phyloP scores from a whole-genome alignment of 2,888 invertebrate species.

The Listrodromus nycthemerus region DNA sequence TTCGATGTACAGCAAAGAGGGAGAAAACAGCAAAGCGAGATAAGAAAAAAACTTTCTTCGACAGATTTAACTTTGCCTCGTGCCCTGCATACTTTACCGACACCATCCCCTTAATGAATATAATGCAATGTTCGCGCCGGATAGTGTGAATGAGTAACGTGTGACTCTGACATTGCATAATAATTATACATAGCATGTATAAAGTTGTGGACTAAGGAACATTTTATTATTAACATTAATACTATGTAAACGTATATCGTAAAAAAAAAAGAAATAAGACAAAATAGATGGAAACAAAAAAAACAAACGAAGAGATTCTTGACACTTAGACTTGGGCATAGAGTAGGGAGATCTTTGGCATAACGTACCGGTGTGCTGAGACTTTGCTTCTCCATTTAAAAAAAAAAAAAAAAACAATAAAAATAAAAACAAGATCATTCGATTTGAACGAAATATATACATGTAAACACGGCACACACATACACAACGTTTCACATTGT shows the following conservation, averaged over 20 bases:
- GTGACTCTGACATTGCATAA: constrained; percentile 84
- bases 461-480: constrained; percentile 28
- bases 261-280: constrained; percentile 55
- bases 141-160: constrained; percentile 80
- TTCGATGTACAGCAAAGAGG: constrained; percentile 70
- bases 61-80: constrained; percentile 55
- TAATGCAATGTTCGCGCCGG: constrained; percentile 78
- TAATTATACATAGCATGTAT: constrained; percentile 85
- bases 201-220: constrained; percentile 83
- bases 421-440: background rate
- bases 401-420: background rate
- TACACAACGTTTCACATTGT: constrained; percentile 62
- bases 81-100: constrained; percentile 62
- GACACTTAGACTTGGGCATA: constrained; percentile 77
- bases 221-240: constrained; percentile 82
- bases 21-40: constrained; percentile 48
- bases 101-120: constrained; percentile 66
- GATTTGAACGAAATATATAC: constrained; percentile 33
- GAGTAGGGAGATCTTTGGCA: constrained; percentile 73
- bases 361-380: constrained; percentile 28
- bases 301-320: constrained; percentile 77
- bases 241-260: constrained; percentile 79
- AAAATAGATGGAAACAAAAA: no score
- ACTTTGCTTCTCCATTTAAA: constrained; percentile 45
- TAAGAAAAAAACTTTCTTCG: constrained; percentile 48